A percentile compares a stretch with the other conserved stretches of the same genome.
Evolutionary conservation across 1,140 invertebrate species (phyloP).

Genomic region (Yoshiicerus persimilis): DNA sequence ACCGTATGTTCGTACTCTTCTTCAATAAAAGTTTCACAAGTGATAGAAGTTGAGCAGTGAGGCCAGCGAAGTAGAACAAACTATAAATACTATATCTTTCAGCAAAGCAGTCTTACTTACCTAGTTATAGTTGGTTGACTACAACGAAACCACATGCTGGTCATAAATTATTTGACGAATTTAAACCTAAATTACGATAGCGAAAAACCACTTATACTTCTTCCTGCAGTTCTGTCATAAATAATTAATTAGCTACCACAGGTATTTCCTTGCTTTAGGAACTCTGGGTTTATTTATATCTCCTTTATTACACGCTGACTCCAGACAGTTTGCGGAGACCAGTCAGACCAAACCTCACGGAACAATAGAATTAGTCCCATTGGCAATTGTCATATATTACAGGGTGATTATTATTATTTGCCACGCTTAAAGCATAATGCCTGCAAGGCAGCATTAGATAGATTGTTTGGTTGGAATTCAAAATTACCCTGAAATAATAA

Average conservation of each 20-base stretch:
- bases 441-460: no score
- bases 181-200: neutral
- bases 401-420: no score
- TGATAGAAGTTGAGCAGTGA: neutral
- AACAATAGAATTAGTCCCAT: no score
- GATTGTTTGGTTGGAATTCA: no score
- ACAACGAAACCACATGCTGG: neutral
- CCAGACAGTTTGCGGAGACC: neutral
- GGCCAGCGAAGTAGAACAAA: neutral
- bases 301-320: neutral
- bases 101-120: neutral
- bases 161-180: slow-evolving; percentile 1
- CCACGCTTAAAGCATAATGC: no score
- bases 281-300: neutral
- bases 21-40: neutral
- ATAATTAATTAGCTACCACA: neutral
- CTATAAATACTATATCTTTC: neutral
- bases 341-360: neutral
- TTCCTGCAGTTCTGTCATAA: neutral
- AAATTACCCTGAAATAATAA: no score
- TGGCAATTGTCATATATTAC: neutral
- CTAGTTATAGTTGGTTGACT: no score
- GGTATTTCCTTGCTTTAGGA: neutral
- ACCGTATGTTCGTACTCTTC: neutral
- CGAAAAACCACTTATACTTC: neutral